phyloP scores from a whole-genome alignment of 2,797 vertebrate species.

The Bryconaethiops microstoma region DNA sequence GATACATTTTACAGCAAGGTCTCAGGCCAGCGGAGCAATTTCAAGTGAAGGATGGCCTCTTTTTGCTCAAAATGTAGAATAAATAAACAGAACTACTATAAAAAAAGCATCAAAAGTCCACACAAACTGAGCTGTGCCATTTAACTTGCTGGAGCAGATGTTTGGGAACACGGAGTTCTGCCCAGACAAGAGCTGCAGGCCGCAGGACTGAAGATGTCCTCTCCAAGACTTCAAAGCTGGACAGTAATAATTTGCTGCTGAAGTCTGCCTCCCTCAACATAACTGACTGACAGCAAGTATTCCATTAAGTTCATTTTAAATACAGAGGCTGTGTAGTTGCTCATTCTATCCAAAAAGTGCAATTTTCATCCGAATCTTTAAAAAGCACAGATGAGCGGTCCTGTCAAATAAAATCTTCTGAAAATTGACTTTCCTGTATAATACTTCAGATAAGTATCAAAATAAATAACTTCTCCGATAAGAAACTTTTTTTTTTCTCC shows the following conservation, averaged over 20 bases:
- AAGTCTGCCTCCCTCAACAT: slow-evolving; percentile 8
- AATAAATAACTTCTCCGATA: too few relatives aligned
- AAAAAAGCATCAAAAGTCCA: neutral
- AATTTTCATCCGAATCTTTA: neutral
- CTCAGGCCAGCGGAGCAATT: neutral
- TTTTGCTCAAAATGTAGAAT: too few relatives aligned
- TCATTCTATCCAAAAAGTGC: neutral
- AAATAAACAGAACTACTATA: neutral
- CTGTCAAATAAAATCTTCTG: too few relatives aligned
- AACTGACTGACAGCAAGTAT: neutral
- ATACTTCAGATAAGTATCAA: too few relatives aligned
- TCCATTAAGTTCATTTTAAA: neutral
- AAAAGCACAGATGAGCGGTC: neutral
- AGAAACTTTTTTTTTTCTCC: too few relatives aligned
- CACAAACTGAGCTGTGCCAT: neutral
- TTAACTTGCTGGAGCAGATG: neutral
- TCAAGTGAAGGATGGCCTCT: too few relatives aligned
- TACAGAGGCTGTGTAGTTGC: neutral
- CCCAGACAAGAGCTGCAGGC: neutral
- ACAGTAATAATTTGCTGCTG: slow-evolving; percentile 1
- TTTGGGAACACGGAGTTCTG: slow-evolving; percentile 2
- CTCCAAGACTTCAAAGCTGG: slow-evolving; percentile 2
- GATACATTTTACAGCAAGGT: neutral
- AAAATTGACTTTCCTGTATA: too few relatives aligned
- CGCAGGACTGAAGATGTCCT: slow-evolving; percentile 1